Base-by-base conservation (phyloP, 2,888 invertebrate genomes). In the Pediacus dermestoides region DNA sequence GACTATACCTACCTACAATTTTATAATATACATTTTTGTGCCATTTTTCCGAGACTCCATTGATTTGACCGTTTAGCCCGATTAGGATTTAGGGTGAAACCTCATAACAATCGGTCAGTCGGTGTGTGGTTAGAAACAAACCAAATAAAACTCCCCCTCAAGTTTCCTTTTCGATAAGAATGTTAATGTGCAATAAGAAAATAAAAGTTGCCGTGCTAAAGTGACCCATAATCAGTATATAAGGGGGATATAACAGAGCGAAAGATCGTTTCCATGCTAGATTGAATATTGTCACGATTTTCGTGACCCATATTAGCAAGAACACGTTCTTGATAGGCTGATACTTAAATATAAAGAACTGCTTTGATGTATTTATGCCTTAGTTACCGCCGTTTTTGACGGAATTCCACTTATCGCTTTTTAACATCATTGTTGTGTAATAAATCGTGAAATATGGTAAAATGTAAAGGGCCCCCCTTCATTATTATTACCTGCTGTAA, bases 201-300 rank as follows among this genome's bases (percentile, higher is more conserved):
- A 46, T 37, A 36, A 44, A 48, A 47, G 39, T 43, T 47, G 41
- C 36, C 44, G 49, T 46, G 50, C 53, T 53, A 50, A 39, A 44
- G 36, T 45, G 46, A 48, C 46, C 52, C 34, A 48, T 45, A 53
- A 50, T 48, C 52, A 42, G 13, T 30, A 18, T n/a, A n/a, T n/a
- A 34, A 42, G 48, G 48, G 21, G 21, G n/a, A 7, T 7, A 18
- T n/a, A n/a, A 18, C 10, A 50, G 46, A 46, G 34, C 34, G 44
- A 49, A 43, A 52, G 47, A 53, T 53, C 47, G 50, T 53, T 54
- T 55, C 52, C 46, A 53, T 50, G 50, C 43, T 55, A 55, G 52
- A 58, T 57, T 59, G 55, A 51, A 48, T 48, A 52, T 58, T 53
- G 57, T 58, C 57, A 58, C 57, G 57, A 59, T 48, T 57, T 57